Conservation (phyloP, 2,113 vertebrate genomes). For the Saccopteryx leptura region DNA sequence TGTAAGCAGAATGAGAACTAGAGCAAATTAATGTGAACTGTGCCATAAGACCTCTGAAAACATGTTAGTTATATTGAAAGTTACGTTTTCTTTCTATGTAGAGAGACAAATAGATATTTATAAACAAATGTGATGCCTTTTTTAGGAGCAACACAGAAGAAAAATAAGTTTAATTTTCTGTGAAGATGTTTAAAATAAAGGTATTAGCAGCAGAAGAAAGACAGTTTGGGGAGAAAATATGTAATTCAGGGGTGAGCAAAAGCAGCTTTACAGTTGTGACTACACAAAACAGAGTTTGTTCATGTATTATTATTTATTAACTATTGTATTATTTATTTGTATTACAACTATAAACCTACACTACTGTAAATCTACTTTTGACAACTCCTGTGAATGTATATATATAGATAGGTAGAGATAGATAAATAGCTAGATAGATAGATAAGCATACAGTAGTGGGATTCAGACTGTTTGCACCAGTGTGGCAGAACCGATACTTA, state of each 20-base stretch:
- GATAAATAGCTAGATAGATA: too few relatives aligned
- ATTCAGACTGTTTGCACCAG: too few relatives aligned
- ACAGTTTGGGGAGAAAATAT: not conserved
- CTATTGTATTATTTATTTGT: too few relatives aligned
- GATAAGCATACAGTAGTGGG: too few relatives aligned
- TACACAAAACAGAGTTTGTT: too few relatives aligned
- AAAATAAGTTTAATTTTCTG: constrained; percentile 75
- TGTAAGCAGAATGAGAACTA: constrained; percentile 83
- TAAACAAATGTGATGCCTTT: constrained; percentile 52
- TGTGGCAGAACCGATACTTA: too few relatives aligned
- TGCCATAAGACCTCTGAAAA: constrained; percentile 82
- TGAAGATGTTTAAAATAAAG: constrained; percentile 61
- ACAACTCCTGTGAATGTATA: too few relatives aligned
- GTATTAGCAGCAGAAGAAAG: not conserved
- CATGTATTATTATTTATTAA: too few relatives aligned
- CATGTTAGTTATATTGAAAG: constrained; percentile 59
- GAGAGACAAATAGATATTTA: constrained; percentile 76
- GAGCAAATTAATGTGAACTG: constrained; percentile 86
- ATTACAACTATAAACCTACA: too few relatives aligned
- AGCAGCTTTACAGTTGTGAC: too few relatives aligned
- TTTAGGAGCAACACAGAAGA: constrained; percentile 68
- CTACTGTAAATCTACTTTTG: too few relatives aligned
- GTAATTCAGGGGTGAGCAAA: not conserved
- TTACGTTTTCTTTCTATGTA: constrained; percentile 59
- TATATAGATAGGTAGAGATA: too few relatives aligned